These are phyloP conservation scores for Corticium candelabrum DNA, from an alignment of 37 sponge, comb jelly and placozoan genomes.

Conservation along the genomic window DNA sequence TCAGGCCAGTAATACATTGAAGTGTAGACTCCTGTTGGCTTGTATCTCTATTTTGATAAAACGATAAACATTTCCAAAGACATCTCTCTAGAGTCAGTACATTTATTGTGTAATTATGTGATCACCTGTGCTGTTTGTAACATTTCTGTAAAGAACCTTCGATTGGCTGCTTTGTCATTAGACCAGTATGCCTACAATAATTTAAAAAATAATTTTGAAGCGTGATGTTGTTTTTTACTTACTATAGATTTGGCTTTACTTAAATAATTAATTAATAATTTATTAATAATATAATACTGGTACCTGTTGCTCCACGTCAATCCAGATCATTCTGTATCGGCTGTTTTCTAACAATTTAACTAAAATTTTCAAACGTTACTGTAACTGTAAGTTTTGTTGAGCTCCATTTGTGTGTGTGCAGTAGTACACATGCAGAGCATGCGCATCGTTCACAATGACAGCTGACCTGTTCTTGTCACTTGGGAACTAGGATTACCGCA, in stretches of 20 bases:
- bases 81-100: too few relatives aligned
- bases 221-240: neutral
- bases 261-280: too few relatives aligned
- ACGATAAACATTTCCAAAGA: too few relatives aligned
- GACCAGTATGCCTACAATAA: constrained; percentile 55
- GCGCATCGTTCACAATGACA: neutral
- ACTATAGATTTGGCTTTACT: too few relatives aligned
- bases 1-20: constrained; percentile 62
- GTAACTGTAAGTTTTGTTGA: too few relatives aligned
- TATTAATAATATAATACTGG: too few relatives aligned
- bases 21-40: constrained; percentile 64
- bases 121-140: constrained; percentile 38
- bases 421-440: too few relatives aligned
- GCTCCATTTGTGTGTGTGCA: too few relatives aligned
- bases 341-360: neutral
- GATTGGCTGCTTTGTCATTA: constrained; percentile 29
- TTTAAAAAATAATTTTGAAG: neutral
- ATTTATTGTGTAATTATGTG: neutral
- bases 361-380: too few relatives aligned
- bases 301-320: constrained; percentile 5
- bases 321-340: constrained; percentile 1
- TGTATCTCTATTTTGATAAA: neutral
- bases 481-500: constrained; percentile 51
- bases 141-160: constrained; percentile 61
- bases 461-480: constrained; percentile 14